Percentiles rank a stretch among this genome's conserved stretches.
Conservation (phyloP, 2,888 invertebrate genomes). For the Diploptera punctata region DNA sequence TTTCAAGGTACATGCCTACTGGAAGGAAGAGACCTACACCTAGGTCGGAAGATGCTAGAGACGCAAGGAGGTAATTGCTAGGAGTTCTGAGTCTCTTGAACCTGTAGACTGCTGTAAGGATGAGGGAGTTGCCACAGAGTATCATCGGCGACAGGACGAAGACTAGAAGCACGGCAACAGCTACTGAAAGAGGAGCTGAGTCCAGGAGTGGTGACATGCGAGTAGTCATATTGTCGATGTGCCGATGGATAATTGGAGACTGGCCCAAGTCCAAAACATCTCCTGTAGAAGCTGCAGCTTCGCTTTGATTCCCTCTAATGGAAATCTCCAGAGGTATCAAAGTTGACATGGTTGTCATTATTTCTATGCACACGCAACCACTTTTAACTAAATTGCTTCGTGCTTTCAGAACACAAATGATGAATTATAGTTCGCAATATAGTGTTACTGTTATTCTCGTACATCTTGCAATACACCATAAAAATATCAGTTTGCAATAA, state of each 20-base stretch:
- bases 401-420: too few species aligned
- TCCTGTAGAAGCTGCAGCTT: not conserved
- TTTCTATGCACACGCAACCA: too few species aligned
- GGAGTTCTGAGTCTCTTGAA: constrained; percentile 67
- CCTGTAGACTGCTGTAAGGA: constrained; percentile 64
- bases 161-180: constrained; percentile 59
- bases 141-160: constrained; percentile 64
- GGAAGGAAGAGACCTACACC: constrained; percentile 67
- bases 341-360: not conserved
- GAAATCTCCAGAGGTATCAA: constrained; percentile 9
- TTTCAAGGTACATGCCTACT: constrained; percentile 63
- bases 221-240: constrained; percentile 2
- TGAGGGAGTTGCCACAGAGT: constrained; percentile 64
- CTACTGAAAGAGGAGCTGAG: constrained; percentile 51
- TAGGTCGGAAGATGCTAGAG: constrained; percentile 65
- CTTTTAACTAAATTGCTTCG: too few species aligned
- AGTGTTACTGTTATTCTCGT: too few species aligned
- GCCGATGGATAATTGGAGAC: not conserved
- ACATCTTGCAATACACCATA: too few species aligned
- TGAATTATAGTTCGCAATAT: too few species aligned
- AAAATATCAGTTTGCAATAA: too few species aligned
- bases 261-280: not conserved
- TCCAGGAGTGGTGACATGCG: not conserved
- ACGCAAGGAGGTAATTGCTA: constrained; percentile 66
- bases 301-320: not conserved